Conservation (phyloP, 2,888 invertebrate species). For the Hydriomena furcata region DNA sequence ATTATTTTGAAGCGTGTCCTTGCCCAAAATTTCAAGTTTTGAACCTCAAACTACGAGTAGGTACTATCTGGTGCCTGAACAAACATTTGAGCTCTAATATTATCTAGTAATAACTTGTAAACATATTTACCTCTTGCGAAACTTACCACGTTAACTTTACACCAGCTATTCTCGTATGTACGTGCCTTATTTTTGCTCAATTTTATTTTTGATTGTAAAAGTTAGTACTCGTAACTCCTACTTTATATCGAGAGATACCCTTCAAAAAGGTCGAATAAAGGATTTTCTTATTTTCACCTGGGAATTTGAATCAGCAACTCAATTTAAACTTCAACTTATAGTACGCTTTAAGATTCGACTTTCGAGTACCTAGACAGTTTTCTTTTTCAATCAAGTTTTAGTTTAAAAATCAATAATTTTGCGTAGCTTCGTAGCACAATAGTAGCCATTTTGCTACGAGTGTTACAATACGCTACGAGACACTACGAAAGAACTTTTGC, state of each 20-base stretch:
- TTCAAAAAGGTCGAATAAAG: not conserved
- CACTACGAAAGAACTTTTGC: not conserved
- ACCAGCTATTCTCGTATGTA: too few species aligned
- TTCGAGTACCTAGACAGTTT: not conserved
- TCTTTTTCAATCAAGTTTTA: not conserved
- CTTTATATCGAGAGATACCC: not conserved
- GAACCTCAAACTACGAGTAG: slow-evolving; percentile 10
- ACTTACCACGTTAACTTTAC: not conserved
- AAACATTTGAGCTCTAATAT: slow-evolving; percentile 26
- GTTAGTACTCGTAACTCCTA: slow-evolving; percentile 4
- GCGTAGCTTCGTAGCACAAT: not conserved
- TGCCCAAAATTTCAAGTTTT: not conserved
- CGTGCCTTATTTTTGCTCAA: too few species aligned
- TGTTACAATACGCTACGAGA: not conserved
- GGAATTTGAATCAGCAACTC: slow-evolving; percentile 3
- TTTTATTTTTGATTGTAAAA: slow-evolving; percentile 2
- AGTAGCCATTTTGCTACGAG: not conserved
- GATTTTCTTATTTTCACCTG: not conserved
- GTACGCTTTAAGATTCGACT: not conserved
- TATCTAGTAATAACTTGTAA: slow-evolving; percentile 24
- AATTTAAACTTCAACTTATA: slow-evolving; percentile 6
- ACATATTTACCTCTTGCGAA: slow-evolving; percentile 12
- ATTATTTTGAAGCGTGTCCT: not conserved
- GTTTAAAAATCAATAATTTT: not conserved
- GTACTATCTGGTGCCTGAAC: slow-evolving; percentile 18